A percentile compares a stretch with the other conserved stretches of the same genome.
phyloP scores from a whole-genome alignment of 2,888 invertebrate species.

The Plemyria rubiginata region DNA sequence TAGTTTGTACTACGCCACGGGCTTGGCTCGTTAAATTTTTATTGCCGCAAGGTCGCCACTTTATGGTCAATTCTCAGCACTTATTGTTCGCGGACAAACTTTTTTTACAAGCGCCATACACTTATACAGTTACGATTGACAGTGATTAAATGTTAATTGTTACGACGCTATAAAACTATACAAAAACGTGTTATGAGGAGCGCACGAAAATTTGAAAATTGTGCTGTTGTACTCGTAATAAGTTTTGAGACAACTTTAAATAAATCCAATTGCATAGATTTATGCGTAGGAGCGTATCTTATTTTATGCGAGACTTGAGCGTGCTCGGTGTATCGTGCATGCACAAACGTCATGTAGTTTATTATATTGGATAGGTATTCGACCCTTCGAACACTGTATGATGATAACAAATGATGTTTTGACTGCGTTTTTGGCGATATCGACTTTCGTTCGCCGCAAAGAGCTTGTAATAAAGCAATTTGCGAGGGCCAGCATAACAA shows the following conservation, averaged over 20 bases:
- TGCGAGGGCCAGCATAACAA: conserved; percentile 81
- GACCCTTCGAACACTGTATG: conserved; percentile 52
- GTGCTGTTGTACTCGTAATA: conserved; percentile 19
- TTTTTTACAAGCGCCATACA: conserved; percentile 74
- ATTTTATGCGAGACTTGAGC: conserved; percentile 41
- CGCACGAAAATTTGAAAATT: conserved; percentile 17
- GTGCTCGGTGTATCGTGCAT: conserved; percentile 35
- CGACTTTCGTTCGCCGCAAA: conserved; percentile 71
- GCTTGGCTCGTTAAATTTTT: conserved; percentile 84
- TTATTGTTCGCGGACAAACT: conserved; percentile 79
- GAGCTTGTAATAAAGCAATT: conserved; percentile 82
- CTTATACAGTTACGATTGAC: conserved; percentile 72
- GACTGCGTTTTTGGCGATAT: conserved; percentile 80
- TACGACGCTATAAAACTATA: conserved; percentile 72
- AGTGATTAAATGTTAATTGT: conserved; percentile 80
- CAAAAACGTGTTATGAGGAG: conserved; percentile 64
- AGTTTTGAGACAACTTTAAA: conserved; percentile 30
- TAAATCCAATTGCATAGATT: conserved; percentile 48
- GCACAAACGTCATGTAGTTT: conserved; percentile 41
- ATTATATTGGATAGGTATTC: conserved; percentile 40
- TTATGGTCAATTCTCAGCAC: conserved; percentile 84
- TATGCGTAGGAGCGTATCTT: conserved; percentile 45
- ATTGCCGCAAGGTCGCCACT: conserved; percentile 84
- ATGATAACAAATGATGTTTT: conserved; percentile 78
- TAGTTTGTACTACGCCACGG: conserved; percentile 66